A percentile compares a stretch with the other conserved stretches of the same genome.
These are phyloP conservation scores for Chunga burmeisteri DNA, from an alignment of 2,113 vertebrate species.

Conservation along the genomic window DNA sequence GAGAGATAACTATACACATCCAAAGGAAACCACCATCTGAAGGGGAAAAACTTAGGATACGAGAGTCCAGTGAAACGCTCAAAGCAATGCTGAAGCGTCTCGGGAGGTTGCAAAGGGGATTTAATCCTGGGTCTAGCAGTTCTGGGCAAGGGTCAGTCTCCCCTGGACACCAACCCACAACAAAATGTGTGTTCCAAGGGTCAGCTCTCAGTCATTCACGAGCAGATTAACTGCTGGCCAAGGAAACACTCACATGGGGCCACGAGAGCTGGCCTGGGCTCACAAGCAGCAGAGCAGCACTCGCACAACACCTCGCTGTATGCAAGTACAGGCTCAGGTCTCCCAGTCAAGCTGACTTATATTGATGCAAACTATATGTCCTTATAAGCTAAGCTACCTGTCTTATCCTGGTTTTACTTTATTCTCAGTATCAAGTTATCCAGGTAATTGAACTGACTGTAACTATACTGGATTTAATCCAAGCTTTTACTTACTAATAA, in stretches of 20 bases:
- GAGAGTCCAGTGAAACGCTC: background rate
- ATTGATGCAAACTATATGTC: no score
- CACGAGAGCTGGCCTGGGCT: background rate
- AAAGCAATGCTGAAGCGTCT: accelerated
- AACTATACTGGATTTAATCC: background rate
- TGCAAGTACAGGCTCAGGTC: accelerated
- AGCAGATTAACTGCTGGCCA: background rate
- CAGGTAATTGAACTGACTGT: background rate
- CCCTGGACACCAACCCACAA: background rate
- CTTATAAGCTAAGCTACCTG: background rate
- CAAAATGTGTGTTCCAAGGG: background rate
- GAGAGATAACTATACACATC: background rate
- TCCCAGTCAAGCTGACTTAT: background rate
- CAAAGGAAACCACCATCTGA: background rate
- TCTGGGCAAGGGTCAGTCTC: constrained; percentile 5
- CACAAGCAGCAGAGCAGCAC: background rate
- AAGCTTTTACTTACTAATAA: background rate
- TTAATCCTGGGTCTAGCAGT: background rate
- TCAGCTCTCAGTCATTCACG: accelerated
- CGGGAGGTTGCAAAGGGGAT: background rate
- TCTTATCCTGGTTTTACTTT: background rate
- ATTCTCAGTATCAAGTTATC: background rate
- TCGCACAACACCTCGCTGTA: accelerated
- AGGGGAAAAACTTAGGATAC: background rate
- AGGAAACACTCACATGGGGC: background rate